Conservation (phyloP, 2,888 invertebrate genomes). For the Nemoura dubitans region DNA sequence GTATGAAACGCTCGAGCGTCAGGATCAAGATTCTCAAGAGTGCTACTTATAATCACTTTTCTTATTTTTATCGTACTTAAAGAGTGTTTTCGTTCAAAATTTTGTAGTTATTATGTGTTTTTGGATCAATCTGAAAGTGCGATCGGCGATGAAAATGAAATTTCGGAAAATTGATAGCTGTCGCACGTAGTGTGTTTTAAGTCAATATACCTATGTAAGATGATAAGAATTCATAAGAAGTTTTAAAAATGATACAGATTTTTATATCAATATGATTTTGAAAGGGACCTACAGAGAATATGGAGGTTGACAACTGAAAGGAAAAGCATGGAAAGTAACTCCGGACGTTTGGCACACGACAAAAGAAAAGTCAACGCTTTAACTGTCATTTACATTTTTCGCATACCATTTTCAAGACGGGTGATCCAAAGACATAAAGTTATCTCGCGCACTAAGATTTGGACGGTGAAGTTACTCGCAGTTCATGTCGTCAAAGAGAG, state of each 20-base stretch:
- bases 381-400: not conserved
- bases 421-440: not conserved
- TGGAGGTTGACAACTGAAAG: too few species aligned
- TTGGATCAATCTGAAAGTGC: not conserved
- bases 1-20: not conserved
- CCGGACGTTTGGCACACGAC: not conserved
- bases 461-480: not conserved
- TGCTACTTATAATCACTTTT: not conserved
- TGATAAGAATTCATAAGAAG: too few species aligned
- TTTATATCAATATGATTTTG: too few species aligned
- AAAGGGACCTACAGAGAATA: too few species aligned
- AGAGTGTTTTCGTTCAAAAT: not conserved
- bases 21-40: not conserved
- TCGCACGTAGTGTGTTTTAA: too few species aligned
- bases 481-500: not conserved
- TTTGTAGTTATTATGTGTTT: not conserved
- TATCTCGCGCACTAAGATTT: not conserved
- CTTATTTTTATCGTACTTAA: not conserved
- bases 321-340: not conserved
- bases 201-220: too few species aligned
- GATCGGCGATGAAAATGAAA: not conserved
- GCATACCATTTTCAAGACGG: not conserved
- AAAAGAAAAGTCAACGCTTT: not conserved
- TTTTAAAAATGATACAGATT: too few species aligned
- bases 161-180: not conserved